Evolutionary conservation across 1,140 invertebrate genomes (phyloP).

Genomic region (Ericerus pela): DNA sequence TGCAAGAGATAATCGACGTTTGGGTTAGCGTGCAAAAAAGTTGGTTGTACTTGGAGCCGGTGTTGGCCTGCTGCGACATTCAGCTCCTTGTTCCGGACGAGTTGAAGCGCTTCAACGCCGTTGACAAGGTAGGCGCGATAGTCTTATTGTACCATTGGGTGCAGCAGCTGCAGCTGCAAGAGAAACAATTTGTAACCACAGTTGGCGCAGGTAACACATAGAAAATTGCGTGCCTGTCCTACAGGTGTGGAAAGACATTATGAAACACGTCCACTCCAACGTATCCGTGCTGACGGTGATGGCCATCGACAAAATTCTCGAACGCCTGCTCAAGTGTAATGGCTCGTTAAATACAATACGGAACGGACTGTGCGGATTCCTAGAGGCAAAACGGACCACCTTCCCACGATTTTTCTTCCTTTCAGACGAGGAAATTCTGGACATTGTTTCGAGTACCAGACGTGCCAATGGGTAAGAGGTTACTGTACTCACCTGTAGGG

Average conservation of each 20-base stretch:
- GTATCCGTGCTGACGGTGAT: conserved; percentile 69
- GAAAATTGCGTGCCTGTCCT: background rate
- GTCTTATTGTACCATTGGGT: no score
- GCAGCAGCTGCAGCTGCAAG: no score
- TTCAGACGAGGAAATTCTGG: conserved; percentile 89
- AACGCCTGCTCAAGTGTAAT: conserved; percentile 77
- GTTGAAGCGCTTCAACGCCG: conserved; percentile 73
- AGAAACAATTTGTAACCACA: no score
- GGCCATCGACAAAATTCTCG: conserved; percentile 84
- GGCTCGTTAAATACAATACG: conserved; percentile 75
- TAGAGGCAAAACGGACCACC: conserved; percentile 88
- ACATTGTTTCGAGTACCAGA: conserved; percentile 93
- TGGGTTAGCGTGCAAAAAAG: conserved; percentile 92
- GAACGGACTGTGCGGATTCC: conserved; percentile 80
- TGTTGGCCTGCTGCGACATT: conserved; percentile 95
- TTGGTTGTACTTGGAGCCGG: conserved; percentile 95
- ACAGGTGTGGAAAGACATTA: conserved; percentile 81
- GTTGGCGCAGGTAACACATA: no score
- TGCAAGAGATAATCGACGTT: conserved; percentile 87
- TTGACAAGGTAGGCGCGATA: conserved; percentile 53
- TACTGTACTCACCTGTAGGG: no score
- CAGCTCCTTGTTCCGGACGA: conserved; percentile 81
- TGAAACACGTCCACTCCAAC: conserved; percentile 66
- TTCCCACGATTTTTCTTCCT: conserved; percentile 96
- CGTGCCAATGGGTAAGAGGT: conserved; percentile 71